These are phyloP conservation scores for Anticlea derivata DNA, from an alignment of 2,888 invertebrate species.

Conservation along the genomic window DNA sequence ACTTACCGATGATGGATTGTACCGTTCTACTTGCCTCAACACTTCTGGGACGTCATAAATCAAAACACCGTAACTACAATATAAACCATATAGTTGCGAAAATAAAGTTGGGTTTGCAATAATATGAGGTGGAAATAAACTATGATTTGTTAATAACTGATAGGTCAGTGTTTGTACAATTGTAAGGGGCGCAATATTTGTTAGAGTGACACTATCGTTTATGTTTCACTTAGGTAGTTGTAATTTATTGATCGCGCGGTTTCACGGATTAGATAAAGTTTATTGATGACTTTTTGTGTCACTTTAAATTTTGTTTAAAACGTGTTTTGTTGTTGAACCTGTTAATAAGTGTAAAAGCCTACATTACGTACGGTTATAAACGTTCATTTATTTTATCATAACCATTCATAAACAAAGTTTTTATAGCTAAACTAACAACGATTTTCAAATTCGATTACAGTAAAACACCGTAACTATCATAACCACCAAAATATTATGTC, in stretches of 20 bases:
- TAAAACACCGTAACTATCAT: slow-evolving; percentile 2
- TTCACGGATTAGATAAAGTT: slow-evolving; percentile 50
- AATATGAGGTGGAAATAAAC: slow-evolving; percentile 26
- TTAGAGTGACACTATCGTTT: slow-evolving; percentile 75
- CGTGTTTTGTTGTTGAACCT: no score
- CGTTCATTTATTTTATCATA: no score
- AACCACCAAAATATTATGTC: slow-evolving; percentile 15
- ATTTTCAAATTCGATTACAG: background rate
- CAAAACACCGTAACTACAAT: background rate
- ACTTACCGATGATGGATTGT: slow-evolving; percentile 78
- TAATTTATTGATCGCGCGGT: slow-evolving; percentile 66
- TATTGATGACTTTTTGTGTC: slow-evolving; percentile 35
- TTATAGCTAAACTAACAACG: background rate
- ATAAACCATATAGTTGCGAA: background rate
- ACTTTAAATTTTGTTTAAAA: background rate
- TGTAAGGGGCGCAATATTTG: slow-evolving; percentile 66
- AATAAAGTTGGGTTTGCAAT: slow-evolving; percentile 31
- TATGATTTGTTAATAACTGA: slow-evolving; percentile 56
- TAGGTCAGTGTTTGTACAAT: slow-evolving; percentile 71
- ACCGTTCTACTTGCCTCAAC: slow-evolving; percentile 47
- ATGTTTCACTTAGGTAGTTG: slow-evolving; percentile 76
- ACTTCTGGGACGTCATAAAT: slow-evolving; percentile 40
- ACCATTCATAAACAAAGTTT: background rate
- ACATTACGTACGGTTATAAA: no score
- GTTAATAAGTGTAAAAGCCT: no score